These are phyloP conservation scores for Oxystoma pomonae DNA, from an alignment of 2,888 invertebrate genomes.

Conservation along the genomic window DNA sequence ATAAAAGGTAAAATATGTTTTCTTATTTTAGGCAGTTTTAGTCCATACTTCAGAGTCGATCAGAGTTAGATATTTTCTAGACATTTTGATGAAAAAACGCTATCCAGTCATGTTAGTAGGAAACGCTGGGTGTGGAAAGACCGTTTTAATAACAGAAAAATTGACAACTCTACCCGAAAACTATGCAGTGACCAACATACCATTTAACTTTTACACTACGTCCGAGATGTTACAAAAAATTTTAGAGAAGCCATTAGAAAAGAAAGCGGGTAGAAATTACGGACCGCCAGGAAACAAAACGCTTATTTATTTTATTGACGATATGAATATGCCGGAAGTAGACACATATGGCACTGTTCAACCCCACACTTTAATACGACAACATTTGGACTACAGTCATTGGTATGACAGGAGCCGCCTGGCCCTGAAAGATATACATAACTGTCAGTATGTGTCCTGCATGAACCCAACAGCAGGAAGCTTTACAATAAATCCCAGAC, in stretches of 20 bases:
- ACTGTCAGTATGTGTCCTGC: slow-evolving; percentile 94
- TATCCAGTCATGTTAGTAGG: slow-evolving; percentile 95
- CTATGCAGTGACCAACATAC: slow-evolving; percentile 85
- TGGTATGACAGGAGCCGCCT: slow-evolving; percentile 92
- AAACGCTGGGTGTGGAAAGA: slow-evolving; percentile 91
- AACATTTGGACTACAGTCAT: slow-evolving; percentile 93
- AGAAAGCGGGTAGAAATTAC: slow-evolving; percentile 91
- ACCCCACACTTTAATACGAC: slow-evolving; percentile 92
- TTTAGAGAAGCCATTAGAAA: slow-evolving; percentile 90
- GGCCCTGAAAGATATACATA: slow-evolving; percentile 89
- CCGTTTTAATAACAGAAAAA: slow-evolving; percentile 73
- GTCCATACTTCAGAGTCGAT: slow-evolving; percentile 94
- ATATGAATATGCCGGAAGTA: slow-evolving; percentile 96
- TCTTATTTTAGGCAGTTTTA: slow-evolving; percentile 66
- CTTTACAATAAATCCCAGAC: slow-evolving; percentile 91
- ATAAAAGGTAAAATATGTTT: too few species aligned
- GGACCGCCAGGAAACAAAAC: slow-evolving; percentile 94
- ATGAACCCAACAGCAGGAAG: slow-evolving; percentile 99
- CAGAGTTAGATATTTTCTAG: slow-evolving; percentile 82
- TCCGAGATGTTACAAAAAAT: slow-evolving; percentile 93
- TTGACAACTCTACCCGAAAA: slow-evolving; percentile 72
- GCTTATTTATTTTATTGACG: slow-evolving; percentile 92
- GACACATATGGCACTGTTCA: slow-evolving; percentile 91
- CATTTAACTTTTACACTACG: slow-evolving; percentile 94
- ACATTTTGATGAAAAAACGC: slow-evolving; percentile 80